Conservation (phyloP, 2,113 vertebrate species). For the Ginglymostoma cirratum region DNA sequence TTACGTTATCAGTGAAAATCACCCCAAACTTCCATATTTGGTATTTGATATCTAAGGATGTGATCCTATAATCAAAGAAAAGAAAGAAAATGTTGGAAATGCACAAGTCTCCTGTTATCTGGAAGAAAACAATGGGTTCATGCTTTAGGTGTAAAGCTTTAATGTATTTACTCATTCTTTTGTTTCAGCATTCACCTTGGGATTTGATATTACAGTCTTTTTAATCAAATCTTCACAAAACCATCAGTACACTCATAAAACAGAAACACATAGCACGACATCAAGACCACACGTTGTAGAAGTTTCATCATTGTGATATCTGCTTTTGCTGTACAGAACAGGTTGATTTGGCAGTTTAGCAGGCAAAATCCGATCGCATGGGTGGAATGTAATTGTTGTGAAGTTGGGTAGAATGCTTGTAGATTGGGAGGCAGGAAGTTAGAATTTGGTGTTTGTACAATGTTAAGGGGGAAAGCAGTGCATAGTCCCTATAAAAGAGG, state of each 20-base stretch:
- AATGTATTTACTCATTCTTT: background rate
- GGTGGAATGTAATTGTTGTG: background rate
- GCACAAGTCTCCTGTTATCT: background rate
- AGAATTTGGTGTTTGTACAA: too few species aligned
- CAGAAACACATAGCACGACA: background rate
- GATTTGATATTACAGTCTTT: background rate
- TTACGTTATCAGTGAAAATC: conserved; percentile 86
- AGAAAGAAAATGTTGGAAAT: background rate
- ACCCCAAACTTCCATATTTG: conserved; percentile 93
- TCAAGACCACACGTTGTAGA: background rate
- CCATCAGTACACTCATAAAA: background rate
- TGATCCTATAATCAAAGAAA: conserved; percentile 59
- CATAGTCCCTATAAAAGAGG: too few species aligned
- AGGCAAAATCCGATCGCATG: background rate
- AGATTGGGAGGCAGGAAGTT: too few species aligned
- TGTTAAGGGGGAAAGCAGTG: too few species aligned
- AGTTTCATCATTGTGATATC: background rate
- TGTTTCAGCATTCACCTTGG: background rate
- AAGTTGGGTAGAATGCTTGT: too few species aligned
- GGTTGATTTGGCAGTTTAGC: background rate
- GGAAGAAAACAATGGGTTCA: background rate
- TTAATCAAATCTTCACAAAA: background rate
- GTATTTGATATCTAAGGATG: conserved; percentile 83
- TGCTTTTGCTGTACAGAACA: background rate
- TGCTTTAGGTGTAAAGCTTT: background rate